Conservation (phyloP, 2,797 vertebrate genomes). For the Rhincodon typus region DNA sequence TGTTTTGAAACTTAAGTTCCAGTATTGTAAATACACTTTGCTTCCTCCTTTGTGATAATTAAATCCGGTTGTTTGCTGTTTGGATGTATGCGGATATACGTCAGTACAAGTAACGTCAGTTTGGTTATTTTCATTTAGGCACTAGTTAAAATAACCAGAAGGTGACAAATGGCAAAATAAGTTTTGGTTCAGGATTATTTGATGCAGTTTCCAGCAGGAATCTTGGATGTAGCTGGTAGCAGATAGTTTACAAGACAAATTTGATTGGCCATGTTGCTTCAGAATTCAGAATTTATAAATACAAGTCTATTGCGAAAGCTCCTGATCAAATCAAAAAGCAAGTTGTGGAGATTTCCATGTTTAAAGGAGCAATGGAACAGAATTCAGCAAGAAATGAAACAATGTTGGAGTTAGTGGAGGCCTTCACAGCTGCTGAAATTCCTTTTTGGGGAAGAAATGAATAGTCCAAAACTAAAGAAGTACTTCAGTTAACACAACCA, state of each 20-base stretch:
- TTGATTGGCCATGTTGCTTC: not conserved
- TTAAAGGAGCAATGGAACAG: not conserved
- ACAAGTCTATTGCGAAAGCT: not conserved
- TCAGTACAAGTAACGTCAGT: not conserved
- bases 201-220: not conserved
- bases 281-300: not conserved
- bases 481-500: no score
- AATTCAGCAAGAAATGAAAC: not conserved
- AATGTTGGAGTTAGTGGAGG: not conserved
- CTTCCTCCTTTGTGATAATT: not conserved
- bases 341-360: not conserved
- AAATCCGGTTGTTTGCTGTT: not conserved
- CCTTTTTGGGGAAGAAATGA: no score
- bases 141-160: not conserved
- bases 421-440: not conserved
- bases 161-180: not conserved
- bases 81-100: not conserved
- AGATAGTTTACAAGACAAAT: not conserved
- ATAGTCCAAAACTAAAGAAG: no score
- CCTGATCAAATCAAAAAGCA: not conserved
- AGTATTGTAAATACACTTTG: not conserved
- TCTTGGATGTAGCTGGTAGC: not conserved
- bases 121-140: not conserved
- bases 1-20: not conserved
- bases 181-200: not conserved